Percentiles rank a stretch among this genome's conserved stretches.
Conservation (phyloP, 2,797 vertebrate species). For the Zalophus californianus region DNA sequence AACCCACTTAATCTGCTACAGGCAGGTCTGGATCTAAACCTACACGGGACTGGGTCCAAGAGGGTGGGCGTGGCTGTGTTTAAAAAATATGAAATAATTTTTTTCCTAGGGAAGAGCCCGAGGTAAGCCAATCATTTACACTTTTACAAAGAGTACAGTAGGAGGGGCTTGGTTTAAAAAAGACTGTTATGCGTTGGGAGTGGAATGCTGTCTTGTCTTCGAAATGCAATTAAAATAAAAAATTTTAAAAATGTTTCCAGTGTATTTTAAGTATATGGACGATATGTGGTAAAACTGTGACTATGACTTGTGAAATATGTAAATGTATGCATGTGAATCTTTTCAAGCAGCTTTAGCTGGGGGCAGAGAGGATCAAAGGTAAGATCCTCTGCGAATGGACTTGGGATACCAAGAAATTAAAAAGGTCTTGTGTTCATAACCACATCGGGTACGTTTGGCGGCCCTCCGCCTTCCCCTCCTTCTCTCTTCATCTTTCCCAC, state of each 20-base stretch:
- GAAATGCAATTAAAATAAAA: constrained; percentile 72
- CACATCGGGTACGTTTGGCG: background rate
- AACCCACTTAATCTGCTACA: background rate
- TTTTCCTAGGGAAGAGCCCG: constrained; percentile 45
- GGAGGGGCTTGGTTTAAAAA: constrained; percentile 59
- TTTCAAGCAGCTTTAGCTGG: constrained; percentile 73
- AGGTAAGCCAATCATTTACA: constrained; percentile 77
- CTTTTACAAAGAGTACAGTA: background rate
- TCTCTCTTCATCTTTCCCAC: background rate
- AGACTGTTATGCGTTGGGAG: background rate
- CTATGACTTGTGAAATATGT: constrained; percentile 30
- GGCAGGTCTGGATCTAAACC: background rate
- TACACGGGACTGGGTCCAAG: background rate
- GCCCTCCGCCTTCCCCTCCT: background rate
- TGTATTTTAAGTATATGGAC: constrained; percentile 62
- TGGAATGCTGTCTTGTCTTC: background rate
- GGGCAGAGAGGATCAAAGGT: constrained; percentile 69
- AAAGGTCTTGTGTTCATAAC: background rate
- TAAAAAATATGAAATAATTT: constrained; percentile 52
- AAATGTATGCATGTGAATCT: constrained; percentile 66
- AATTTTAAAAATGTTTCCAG: constrained; percentile 57
- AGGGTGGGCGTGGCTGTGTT: constrained; percentile 72
- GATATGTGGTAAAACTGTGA: background rate
- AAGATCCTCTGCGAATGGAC: constrained; percentile 37
- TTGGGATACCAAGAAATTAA: background rate